Base-by-base conservation (phyloP, 1,140 invertebrate genomes). In the Ips typographus region DNA sequence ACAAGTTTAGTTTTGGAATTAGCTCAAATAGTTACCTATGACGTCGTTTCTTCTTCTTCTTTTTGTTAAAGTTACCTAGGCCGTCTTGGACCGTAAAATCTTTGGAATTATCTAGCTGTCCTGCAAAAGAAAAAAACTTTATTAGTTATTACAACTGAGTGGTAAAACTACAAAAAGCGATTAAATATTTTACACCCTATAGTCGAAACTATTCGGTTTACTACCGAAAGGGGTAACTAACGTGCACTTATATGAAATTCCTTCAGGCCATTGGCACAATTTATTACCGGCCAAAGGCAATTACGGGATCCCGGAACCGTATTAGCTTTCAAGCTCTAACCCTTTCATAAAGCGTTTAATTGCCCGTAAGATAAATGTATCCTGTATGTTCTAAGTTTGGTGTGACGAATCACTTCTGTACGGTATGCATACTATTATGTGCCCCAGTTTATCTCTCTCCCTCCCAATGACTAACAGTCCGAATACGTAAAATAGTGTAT, bases 41-140 rank as follows among this genome's bases (percentile, higher is more conserved):
- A 77, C 93, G 87, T 78, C 92, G 87, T 80, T 94, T 94, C 84
- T 95, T 95, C 85, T 95, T 94, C 81, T 95, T 94, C 84, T 94
- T 94, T 80, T 92, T 93, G 73, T 88, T 91, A 82, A 89, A 92
- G 60, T 87, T 87, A 52, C 88, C 89, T 71, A 93, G 82, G 22
- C 88, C 87, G 79, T 93, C 89, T 47, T 77, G 69, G 66, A 90
- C 85, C 44, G 88, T 87, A 78, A 90, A 91, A 73, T 91, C 90
- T 80, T 92, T 91, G 63, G 83, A 83, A 40, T 84, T 82, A 61
- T 88, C 87, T 75, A 86, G 82, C 70, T 86, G 85, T 68, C 83
- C 86, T 87, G 82, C 82, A 82, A 79, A 56, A 76, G 77, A 74
- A 72, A 71, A 62, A 73, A 65, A 55, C 57, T 6, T 37, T 37